Base-by-base conservation (phyloP, 2,113 vertebrate genomes). In the Motacilla alba region DNA sequence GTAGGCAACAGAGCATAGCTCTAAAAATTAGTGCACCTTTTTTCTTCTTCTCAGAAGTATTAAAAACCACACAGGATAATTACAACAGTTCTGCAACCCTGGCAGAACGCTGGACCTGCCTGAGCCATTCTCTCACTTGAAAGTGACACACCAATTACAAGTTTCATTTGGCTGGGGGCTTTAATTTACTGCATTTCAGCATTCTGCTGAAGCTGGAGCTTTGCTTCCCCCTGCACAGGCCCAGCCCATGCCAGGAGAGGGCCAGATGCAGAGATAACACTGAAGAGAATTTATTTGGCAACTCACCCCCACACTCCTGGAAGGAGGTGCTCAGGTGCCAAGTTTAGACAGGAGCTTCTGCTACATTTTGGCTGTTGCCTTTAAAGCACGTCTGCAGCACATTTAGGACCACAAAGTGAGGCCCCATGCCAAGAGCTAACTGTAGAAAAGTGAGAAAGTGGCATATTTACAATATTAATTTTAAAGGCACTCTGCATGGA, bases 131-230 rank as follows among this genome's bases (percentile, higher is more conserved):
- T 72, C 92, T 84, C 73, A 41, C 81, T 68, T 62, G 64, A 64
- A 81, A 70, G 74, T 64, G 83, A 91, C 93, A 52, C 21, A 30
- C 15, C 73, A 72, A 35, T 78, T 90, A 56, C 49, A 84, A 87
- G 58, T 89, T 95, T 87, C 52, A 79, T 63, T 87, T 95, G 66
- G 70, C 93, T 93, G 52, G 66, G 83, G 46, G 91, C 49, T 82
- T 82, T 83, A 62, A 87, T 64, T 92, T 89, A 37, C n/a, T 60
- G 28, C 56, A 39, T 46, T 81, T 93, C 53, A 82, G 44, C 43
- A 23, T 90, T 86, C 55, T 92, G 95, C 76, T 96, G 72, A 89
- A 88, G 56, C 30, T 78, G 88, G 58, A 90, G 63, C 73, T 90
- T 86, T 12, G 4, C 59, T 94, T 90, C 31, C 31, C 60, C 8